Conservation (phyloP, 2,888 invertebrate genomes). For the Phymatocera aterrima region DNA sequence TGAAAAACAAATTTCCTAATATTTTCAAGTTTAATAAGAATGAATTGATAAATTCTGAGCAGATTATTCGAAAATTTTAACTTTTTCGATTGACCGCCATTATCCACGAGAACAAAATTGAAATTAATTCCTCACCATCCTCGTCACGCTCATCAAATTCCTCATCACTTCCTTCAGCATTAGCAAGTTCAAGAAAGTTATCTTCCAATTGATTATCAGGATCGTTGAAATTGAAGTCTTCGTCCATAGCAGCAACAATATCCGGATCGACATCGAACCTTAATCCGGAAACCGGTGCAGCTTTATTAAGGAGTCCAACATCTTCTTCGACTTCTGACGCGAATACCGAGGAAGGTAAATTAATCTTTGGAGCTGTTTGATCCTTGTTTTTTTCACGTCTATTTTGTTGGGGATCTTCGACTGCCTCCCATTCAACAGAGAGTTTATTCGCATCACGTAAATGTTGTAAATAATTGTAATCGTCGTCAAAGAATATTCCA, state of each 20-base stretch:
- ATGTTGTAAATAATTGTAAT: slow-evolving; percentile 96
- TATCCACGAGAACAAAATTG: too few relatives aligned
- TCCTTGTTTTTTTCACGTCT: slow-evolving; percentile 57
- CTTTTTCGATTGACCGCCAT: too few relatives aligned
- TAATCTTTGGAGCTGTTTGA: slow-evolving; percentile 72
- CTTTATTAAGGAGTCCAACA: slow-evolving; percentile 89
- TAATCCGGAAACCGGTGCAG: slow-evolving; percentile 81
- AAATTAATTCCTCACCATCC: slow-evolving; percentile 71
- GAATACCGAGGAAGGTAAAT: slow-evolving; percentile 92
- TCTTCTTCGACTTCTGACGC: slow-evolving; percentile 91
- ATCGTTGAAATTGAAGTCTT: slow-evolving; percentile 91
- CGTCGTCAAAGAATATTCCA: slow-evolving; percentile 96
- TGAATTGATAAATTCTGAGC: too few relatives aligned
- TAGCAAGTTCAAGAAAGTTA: slow-evolving; percentile 92
- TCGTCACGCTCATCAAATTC: slow-evolving; percentile 71
- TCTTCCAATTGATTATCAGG: slow-evolving; percentile 93
- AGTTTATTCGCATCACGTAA: slow-evolving; percentile 81
- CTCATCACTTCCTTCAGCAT: slow-evolving; percentile 76
- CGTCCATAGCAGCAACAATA: slow-evolving; percentile 93
- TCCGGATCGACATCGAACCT: slow-evolving; percentile 92
- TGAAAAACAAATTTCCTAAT: slow-evolving; percentile 50
- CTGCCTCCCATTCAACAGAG: slow-evolving; percentile 77
- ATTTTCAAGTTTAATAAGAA: slow-evolving; percentile 47
- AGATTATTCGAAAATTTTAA: too few relatives aligned
- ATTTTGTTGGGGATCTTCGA: slow-evolving; percentile 63